Percentiles rank a stretch among this genome's conserved stretches.
Conservation (phyloP, 2,888 invertebrate species). For the Malthinus flaveolus region DNA sequence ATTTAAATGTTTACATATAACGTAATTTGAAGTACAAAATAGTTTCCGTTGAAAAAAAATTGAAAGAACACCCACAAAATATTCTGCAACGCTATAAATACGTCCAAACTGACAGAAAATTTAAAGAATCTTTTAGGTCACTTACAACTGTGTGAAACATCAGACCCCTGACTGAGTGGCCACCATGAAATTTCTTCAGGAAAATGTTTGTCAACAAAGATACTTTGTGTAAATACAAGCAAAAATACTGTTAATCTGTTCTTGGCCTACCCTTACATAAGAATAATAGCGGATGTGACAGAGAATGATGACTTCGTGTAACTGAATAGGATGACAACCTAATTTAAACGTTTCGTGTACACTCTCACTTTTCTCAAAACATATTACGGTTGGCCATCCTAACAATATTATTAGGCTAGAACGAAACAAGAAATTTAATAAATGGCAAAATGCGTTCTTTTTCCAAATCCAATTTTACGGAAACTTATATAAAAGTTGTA, state of each 20-base stretch:
- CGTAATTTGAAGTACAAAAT: slow-evolving; percentile 20
- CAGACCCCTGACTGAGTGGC: slow-evolving; percentile 49
- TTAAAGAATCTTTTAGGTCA: slow-evolving; percentile 39
- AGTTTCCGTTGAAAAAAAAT: slow-evolving; percentile 12
- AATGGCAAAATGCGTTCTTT: no score
- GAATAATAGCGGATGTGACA: slow-evolving; percentile 50
- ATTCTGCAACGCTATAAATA: slow-evolving; percentile 39
- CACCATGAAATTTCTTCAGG: slow-evolving; percentile 53
- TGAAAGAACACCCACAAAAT: slow-evolving; percentile 37
- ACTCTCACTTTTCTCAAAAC: neutral
- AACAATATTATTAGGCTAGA: no score
- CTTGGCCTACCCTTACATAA: slow-evolving; percentile 37
- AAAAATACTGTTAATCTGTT: slow-evolving; percentile 44
- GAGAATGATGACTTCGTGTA: slow-evolving; percentile 49
- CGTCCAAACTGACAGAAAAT: slow-evolving; percentile 33
- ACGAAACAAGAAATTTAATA: no score
- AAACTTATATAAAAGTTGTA: no score
- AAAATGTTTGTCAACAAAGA: slow-evolving; percentile 56
- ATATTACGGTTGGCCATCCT: neutral
- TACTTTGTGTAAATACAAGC: slow-evolving; percentile 52
- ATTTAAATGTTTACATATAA: slow-evolving; percentile 4
- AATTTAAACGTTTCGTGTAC: slow-evolving; percentile 43
- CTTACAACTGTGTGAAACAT: slow-evolving; percentile 50
- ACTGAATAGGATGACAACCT: slow-evolving; percentile 51
- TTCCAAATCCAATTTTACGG: no score